Evolutionary conservation across 2,797 vertebrate genomes (phyloP).

Genomic region (Pipistrellus kuhlii): DNA sequence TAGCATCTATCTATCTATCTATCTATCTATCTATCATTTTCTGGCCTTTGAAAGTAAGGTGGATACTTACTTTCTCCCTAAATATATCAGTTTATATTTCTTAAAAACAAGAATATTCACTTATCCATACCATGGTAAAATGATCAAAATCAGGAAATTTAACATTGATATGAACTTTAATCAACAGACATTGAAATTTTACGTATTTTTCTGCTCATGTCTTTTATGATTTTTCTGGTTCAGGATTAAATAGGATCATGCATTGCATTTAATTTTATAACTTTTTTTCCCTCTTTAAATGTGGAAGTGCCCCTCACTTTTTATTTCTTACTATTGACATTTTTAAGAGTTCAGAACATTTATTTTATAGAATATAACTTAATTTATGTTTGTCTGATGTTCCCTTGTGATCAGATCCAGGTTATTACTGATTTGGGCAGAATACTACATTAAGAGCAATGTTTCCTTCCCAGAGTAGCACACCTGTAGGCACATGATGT

Average conservation of each 20-base stretch:
- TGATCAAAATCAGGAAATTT: slow-evolving; percentile 17
- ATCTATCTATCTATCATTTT: not conserved
- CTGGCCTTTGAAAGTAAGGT: not conserved
- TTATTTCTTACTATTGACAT: not conserved
- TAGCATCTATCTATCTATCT: not conserved
- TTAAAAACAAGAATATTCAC: not conserved
- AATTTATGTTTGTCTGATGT: not conserved
- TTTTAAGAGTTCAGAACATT: not conserved
- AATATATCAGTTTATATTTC: not conserved
- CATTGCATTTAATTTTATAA: not conserved
- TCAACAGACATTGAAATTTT: not conserved
- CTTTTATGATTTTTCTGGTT: not conserved
- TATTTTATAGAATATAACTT: not conserved
- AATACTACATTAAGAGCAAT: not conserved
- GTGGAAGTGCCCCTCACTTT: not conserved
- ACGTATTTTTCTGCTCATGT: not conserved
- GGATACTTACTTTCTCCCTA: not conserved
- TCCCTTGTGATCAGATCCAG: not conserved
- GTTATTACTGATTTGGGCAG: not conserved
- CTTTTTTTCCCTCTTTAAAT: not conserved
- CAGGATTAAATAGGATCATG: not conserved
- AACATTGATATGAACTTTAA: not conserved
- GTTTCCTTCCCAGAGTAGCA: not conserved
- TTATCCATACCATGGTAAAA: not conserved
- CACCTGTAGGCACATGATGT: not conserved